Conservation (phyloP, 2,888 invertebrate species). For the Tanytarsus gracilentus region DNA sequence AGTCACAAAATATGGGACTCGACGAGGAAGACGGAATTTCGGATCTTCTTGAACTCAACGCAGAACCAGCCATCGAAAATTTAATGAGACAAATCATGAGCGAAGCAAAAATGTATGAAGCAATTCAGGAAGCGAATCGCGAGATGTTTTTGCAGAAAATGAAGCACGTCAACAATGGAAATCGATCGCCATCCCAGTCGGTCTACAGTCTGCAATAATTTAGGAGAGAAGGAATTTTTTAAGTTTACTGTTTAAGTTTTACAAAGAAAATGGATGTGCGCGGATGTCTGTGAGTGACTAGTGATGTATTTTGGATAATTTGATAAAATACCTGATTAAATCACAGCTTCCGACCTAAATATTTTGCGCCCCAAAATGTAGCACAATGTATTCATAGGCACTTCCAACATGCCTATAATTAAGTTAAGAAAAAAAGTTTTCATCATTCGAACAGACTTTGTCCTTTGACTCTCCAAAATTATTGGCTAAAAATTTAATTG, state of each 20-base stretch:
- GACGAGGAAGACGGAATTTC: conserved; percentile 53
- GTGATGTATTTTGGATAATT: too few species aligned
- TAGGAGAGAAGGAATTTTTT: too few species aligned
- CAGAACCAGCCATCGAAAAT: conserved; percentile 62
- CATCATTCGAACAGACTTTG: not conserved
- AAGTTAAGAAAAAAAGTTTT: not conserved
- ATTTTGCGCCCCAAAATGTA: not conserved
- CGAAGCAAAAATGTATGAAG: conserved; percentile 69
- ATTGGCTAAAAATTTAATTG: not conserved
- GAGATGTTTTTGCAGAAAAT: conserved; percentile 55
- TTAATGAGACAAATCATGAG: conserved; percentile 64
- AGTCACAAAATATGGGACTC: conserved; percentile 30
- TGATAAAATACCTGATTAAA: not conserved
- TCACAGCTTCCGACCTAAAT: conserved; percentile 1
- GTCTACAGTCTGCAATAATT: conserved; percentile 16
- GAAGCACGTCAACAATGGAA: conserved; percentile 6
- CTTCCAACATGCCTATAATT: not conserved
- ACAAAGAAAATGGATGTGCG: too few species aligned
- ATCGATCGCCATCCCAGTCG: not conserved
- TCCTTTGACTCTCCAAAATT: too few species aligned
- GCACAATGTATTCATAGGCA: conserved; percentile 4
- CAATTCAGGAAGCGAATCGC: conserved; percentile 66
- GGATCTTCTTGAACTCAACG: conserved; percentile 56
- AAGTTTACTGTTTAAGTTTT: too few species aligned
- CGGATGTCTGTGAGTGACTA: too few species aligned